Evolutionary conservation across 2,113 vertebrate species (phyloP).

Genomic region (Sinocyclocheilus grahami): DNA sequence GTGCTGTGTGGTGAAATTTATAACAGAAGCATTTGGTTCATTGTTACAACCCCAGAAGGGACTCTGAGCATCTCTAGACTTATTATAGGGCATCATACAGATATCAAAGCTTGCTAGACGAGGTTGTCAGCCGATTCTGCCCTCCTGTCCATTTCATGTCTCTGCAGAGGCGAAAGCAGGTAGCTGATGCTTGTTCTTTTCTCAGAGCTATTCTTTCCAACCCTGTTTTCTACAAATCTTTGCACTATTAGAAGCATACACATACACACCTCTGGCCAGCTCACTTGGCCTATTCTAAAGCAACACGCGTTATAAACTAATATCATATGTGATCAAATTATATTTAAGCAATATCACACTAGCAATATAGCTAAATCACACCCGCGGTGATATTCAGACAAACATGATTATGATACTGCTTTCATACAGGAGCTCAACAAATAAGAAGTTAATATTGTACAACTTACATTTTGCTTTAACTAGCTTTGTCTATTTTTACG

Average conservation of each 20-base stretch:
- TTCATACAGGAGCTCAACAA: neutral
- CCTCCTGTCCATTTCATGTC: constrained; percentile 1
- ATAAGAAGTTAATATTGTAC: neutral
- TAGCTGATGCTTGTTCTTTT: neutral
- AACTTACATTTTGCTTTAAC: neutral
- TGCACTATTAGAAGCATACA: neutral
- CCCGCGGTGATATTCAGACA: neutral
- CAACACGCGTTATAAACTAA: neutral
- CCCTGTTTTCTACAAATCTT: neutral
- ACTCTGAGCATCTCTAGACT: neutral
- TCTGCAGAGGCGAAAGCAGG: neutral
- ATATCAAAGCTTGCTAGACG: constrained; percentile 2
- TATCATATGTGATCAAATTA: neutral
- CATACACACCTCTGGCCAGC: neutral
- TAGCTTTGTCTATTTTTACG: neutral
- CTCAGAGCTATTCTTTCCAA: neutral
- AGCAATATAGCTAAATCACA: neutral
- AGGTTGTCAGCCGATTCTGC: neutral
- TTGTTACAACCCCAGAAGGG: neutral
- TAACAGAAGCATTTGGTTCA: constrained; percentile 2
- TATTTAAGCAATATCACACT: neutral
- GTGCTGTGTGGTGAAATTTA: neutral
- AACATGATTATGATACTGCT: neutral
- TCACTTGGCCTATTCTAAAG: neutral
- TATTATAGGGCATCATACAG: neutral